phyloP scores from a whole-genome alignment of 2,113 vertebrate genomes.

The Cathartes aura region DNA sequence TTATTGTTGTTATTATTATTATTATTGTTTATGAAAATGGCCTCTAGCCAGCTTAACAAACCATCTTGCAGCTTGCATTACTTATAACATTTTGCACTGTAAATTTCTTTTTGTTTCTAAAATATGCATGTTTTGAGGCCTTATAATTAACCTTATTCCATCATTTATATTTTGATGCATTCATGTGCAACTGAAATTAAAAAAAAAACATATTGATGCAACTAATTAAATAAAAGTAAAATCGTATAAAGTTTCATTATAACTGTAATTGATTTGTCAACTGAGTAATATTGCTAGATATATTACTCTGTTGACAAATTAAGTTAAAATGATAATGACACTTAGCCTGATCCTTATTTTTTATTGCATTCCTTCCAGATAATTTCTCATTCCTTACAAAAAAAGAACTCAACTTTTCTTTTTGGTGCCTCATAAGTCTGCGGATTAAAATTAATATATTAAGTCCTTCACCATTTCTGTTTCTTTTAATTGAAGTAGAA shows the following conservation, averaged over 20 bases:
- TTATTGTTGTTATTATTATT: not conserved
- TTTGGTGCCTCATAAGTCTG: slow-evolving; percentile 42
- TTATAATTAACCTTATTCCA: slow-evolving; percentile 72
- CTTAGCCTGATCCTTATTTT: slow-evolving; percentile 60
- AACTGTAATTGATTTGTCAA: slow-evolving; percentile 77
- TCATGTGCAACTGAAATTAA: slow-evolving; percentile 59
- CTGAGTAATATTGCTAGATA: slow-evolving; percentile 61
- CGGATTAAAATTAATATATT: slow-evolving; percentile 68
- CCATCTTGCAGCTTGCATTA: slow-evolving; percentile 24
- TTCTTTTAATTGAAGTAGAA: slow-evolving; percentile 75
- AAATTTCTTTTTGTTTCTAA: slow-evolving; percentile 49
- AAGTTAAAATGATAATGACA: slow-evolving; percentile 73
- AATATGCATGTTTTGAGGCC: slow-evolving; percentile 49
- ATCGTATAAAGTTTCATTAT: slow-evolving; percentile 74
- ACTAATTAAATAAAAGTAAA: slow-evolving; percentile 79
- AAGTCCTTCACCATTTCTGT: slow-evolving; percentile 61
- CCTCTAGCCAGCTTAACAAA: slow-evolving; percentile 44
- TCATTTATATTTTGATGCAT: slow-evolving; percentile 70
- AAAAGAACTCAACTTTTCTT: slow-evolving; percentile 14
- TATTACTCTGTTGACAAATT: slow-evolving; percentile 77
- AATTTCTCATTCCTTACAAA: slow-evolving; percentile 67
- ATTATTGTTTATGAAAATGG: slow-evolving; percentile 32
- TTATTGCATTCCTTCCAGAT: slow-evolving; percentile 67
- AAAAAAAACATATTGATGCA: slow-evolving; percentile 56
- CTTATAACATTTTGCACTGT: slow-evolving; percentile 41